Conservation (phyloP, 2,888 invertebrate genomes). For the Eilema griseolum region DNA sequence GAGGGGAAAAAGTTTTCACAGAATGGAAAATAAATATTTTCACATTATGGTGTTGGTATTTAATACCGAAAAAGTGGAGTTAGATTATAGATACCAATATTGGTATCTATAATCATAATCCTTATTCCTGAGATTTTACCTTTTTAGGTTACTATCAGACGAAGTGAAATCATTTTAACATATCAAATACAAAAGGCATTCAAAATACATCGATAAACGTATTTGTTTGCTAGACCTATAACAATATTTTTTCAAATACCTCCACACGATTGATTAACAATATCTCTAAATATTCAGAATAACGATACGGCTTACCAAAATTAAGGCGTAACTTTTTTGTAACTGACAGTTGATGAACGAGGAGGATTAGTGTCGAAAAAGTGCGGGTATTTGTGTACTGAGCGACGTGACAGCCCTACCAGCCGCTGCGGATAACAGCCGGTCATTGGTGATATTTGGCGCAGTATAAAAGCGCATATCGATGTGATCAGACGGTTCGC, state of each 20-base stretch:
- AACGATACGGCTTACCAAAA: constrained; percentile 26
- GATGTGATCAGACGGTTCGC: constrained; percentile 7
- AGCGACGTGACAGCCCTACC: constrained; percentile 40
- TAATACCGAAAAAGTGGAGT: neutral
- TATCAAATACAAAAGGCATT: neutral
- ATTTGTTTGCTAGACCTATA: neutral
- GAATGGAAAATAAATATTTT: neutral
- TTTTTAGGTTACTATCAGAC: neutral
- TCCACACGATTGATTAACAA: no score
- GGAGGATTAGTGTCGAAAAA: constrained; percentile 40
- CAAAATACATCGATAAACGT: neutral
- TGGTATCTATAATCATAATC: no score
- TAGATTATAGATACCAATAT: no score
- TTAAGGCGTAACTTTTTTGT: constrained; percentile 25
- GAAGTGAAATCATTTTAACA: neutral
- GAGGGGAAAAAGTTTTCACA: neutral
- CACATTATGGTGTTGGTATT: neutral
- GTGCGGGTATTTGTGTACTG: constrained; percentile 30
- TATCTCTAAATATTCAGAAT: constrained; percentile 12
- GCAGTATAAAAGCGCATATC: constrained; percentile 24
- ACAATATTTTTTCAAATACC: no score
- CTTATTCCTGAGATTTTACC: no score
- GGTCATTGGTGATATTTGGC: constrained; percentile 28
- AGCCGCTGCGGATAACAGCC: constrained; percentile 27
- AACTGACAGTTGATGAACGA: constrained; percentile 33